phyloP scores from a whole-genome alignment of 2,797 vertebrate species.

The Austrolebias charrua region DNA sequence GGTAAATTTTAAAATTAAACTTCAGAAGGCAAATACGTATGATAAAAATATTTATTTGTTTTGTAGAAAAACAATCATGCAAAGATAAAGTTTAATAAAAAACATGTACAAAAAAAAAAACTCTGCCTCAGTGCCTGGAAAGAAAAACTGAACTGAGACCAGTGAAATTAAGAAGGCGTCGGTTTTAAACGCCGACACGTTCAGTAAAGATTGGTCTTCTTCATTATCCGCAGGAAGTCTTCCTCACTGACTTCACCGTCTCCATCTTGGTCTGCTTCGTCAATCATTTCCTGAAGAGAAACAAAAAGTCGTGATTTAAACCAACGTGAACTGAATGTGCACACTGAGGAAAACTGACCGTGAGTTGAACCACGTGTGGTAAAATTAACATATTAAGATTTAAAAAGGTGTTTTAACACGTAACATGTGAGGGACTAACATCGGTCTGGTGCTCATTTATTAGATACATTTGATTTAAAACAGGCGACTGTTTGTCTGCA shows the following conservation, averaged over 20 bases:
- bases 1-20: not conserved
- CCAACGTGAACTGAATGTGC: not conserved
- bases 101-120: conserved; percentile 50
- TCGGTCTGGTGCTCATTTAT: no score
- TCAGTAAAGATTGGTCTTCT: conserved; percentile 91
- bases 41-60: conserved; percentile 64
- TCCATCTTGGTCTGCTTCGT: conserved; percentile 93
- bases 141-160: conserved; percentile 20
- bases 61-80: conserved; percentile 52
- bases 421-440: no score
- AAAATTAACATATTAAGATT: no score
- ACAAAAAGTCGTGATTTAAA: not conserved
- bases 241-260: conserved; percentile 93
- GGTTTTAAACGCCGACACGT: not conserved
- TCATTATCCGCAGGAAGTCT: conserved; percentile 96
- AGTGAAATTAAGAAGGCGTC: conserved; percentile 13
- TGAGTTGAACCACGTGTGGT: no score
- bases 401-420: no score
- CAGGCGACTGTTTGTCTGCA: no score
- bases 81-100: conserved; percentile 45
- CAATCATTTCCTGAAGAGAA: conserved; percentile 91
- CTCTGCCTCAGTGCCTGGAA: not conserved
- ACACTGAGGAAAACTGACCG: not conserved
- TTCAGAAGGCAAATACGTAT: conserved; percentile 5
- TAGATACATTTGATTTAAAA: no score